Base-by-base conservation (phyloP, 1,140 invertebrate species). In the Lerema accius region DNA sequence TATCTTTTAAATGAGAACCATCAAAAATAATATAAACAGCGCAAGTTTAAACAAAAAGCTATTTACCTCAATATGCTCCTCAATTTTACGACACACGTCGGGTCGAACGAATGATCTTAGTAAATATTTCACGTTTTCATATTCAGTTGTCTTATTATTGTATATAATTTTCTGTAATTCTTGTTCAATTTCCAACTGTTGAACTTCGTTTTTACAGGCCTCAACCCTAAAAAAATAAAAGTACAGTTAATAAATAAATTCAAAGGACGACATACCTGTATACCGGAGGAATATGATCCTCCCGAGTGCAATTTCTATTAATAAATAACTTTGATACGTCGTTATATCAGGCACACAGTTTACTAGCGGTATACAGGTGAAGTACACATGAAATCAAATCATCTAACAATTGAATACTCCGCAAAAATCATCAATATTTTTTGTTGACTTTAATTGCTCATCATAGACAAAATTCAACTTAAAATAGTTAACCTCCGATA, bases 161-260 rank as follows among this genome's bases (percentile, higher is more conserved):
- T 63, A 68, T 14, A 67, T 19, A 10, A 76, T 39, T 7, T 48
- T 68, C 19, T 65, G 50, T 17, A 64, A 68, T 23, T 70, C 65
- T 45, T 72, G 65, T 5, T 76, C 70, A 6, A 28, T 39, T 32
- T 50, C 61, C 9, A 73, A 17, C 1, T 42, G 61, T 23, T 64
- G 39, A 49, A 73, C 45, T 28, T 76, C 35, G n/a, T 73, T 39
- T 48, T 39, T 68, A 17, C 51, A 64, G 0, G 43, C 9, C n/a
- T 76, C 68, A 19, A 71, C 63, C 35, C 72, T 75, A 53, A 61
- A 75, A 74, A 32, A 37, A 48, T 10, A 3, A n/a, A 49, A 26
- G 4, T n/a, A n/a, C n/a, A n/a, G 46, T 39, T 15, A 28, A 35
- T 35, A n/a, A 40, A 39, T 1, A 4, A 32, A 9, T 32, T 7